These are phyloP conservation scores for Thymelicus sylvestris DNA, from an alignment of 2,888 invertebrate genomes.

Conservation along the genomic window DNA sequence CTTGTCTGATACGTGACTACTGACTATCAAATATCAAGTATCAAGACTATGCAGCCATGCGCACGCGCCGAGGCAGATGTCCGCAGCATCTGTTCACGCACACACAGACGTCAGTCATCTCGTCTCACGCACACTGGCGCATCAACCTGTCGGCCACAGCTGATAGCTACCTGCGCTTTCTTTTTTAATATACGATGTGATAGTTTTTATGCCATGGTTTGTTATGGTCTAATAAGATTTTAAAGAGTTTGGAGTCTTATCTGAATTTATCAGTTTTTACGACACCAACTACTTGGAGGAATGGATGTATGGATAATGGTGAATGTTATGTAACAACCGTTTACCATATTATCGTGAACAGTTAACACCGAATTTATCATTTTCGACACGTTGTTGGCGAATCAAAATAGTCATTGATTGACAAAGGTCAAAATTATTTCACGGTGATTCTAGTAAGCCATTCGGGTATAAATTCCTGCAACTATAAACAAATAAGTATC, in stretches of 20 bases:
- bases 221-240: constrained; percentile 7
- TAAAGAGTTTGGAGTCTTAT: neutral
- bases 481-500: no score
- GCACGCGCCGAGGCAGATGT: constrained; percentile 78
- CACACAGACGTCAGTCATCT: constrained; percentile 39
- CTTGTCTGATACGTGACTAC: neutral
- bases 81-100: constrained; percentile 75
- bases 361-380: no score
- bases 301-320: no score
- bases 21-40: constrained; percentile 49
- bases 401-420: no score
- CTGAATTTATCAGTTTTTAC: no score
- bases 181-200: constrained; percentile 49
- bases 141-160: constrained; percentile 57
- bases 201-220: neutral
- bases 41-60: constrained; percentile 52
- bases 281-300: no score
- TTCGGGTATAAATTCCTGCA: no score
- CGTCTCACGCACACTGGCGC: constrained; percentile 52
- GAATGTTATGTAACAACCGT: no score
- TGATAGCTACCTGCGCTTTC: constrained; percentile 73
- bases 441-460: no score
- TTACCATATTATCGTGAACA: no score
- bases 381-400: no score
- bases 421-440: no score